These are phyloP conservation scores for Hyperoplus lanceolatus DNA, from an alignment of 2,797 vertebrate genomes.

Conservation along the genomic window DNA sequence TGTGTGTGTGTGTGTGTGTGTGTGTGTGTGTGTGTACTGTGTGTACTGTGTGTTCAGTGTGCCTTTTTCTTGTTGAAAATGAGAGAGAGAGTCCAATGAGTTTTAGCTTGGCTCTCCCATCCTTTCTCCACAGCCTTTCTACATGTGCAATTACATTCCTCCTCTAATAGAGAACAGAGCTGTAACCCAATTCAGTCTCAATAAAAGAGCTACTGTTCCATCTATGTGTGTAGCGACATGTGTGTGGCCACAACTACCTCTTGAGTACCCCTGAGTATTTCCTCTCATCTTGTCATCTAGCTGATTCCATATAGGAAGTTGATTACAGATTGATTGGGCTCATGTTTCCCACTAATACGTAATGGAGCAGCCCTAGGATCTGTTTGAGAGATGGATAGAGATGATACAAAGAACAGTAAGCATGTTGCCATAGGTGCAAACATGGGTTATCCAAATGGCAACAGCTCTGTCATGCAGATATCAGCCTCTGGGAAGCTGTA, in stretches of 20 bases:
- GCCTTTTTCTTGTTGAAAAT: slow-evolving; percentile 41
- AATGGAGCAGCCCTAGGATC: slow-evolving; percentile 54
- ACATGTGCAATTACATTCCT: slow-evolving; percentile 84
- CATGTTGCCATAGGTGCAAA: slow-evolving; percentile 49
- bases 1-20: slow-evolving; percentile 26
- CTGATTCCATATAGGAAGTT: slow-evolving; percentile 77
- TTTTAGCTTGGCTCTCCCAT: slow-evolving; percentile 68
- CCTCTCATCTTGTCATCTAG: slow-evolving; percentile 75
- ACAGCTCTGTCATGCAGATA: slow-evolving; percentile 1
- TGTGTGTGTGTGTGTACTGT: neutral
- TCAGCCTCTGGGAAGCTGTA: slow-evolving; percentile 29
- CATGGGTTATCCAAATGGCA: slow-evolving; percentile 14
- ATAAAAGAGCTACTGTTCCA: slow-evolving; percentile 83
- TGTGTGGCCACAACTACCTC: slow-evolving; percentile 66
- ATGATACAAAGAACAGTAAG: slow-evolving; percentile 56
- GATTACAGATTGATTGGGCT: slow-evolving; percentile 81
- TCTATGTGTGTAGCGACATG: slow-evolving; percentile 48
- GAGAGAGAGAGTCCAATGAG: slow-evolving; percentile 43
- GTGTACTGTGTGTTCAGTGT: neutral
- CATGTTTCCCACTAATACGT: slow-evolving; percentile 65
- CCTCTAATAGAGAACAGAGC: slow-evolving; percentile 82
- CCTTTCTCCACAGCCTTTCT: slow-evolving; percentile 69
- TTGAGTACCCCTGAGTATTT: slow-evolving; percentile 73
- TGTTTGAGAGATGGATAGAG: slow-evolving; percentile 61
- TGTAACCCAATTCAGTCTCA: slow-evolving; percentile 56